Percentiles rank a stretch among this genome's conserved stretches.
These are phyloP conservation scores for Numenius arquata DNA, from an alignment of 2,113 vertebrate species.

Conservation along the genomic window DNA sequence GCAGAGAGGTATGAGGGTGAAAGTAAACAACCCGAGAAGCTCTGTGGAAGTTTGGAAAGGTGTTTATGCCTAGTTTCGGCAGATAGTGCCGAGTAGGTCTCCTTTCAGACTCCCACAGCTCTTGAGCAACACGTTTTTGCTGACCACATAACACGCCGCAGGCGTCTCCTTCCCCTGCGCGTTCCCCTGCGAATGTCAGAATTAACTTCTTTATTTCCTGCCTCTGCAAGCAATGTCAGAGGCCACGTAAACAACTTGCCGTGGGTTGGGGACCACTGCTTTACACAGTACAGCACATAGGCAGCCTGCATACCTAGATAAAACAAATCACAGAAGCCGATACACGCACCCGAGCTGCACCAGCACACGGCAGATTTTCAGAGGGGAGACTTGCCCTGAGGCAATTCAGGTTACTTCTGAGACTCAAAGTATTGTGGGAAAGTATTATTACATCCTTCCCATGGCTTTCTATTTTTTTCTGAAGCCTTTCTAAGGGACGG, in stretches of 20 bases:
- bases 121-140: neutral
- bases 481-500: neutral
- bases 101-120: neutral
- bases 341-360: neutral
- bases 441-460: neutral
- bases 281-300: neutral
- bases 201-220: neutral
- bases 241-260: neutral
- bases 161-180: neutral
- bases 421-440: neutral
- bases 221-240: neutral
- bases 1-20: neutral
- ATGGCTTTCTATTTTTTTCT: neutral
- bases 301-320: neutral
- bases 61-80: neutral
- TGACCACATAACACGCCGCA: neutral
- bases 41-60: neutral
- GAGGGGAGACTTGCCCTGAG: neutral
- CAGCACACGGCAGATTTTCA: neutral
- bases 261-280: neutral
- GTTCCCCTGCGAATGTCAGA: neutral
- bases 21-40: neutral
- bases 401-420: neutral
- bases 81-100: slow-evolving; percentile 10
- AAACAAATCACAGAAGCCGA: neutral